A percentile compares a stretch with the other conserved stretches of the same genome.
Evolutionary conservation across 2,113 vertebrate species (phyloP).

Genomic region (Pygoscelis adeliae): DNA sequence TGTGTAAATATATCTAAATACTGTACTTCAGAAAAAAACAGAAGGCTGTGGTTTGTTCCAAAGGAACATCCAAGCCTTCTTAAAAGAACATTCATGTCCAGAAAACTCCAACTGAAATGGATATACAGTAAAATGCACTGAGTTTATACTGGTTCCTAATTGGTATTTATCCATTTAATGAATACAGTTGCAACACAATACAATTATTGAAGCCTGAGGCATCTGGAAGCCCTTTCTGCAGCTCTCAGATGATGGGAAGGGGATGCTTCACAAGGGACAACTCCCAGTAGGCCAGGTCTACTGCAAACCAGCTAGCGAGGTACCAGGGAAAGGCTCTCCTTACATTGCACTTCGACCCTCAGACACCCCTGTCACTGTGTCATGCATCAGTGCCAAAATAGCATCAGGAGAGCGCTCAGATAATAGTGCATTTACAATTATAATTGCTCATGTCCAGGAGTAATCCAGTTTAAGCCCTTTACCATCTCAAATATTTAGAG

Average conservation of each 20-base stretch:
- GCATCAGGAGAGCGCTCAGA: not conserved
- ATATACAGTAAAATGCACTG: not conserved
- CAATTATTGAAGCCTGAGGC: not conserved
- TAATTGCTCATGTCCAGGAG: slow-evolving; percentile 50
- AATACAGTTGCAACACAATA: not conserved
- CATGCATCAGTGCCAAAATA: not conserved
- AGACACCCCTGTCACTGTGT: not conserved
- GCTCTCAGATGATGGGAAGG: not conserved
- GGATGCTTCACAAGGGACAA: not conserved
- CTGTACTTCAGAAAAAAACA: not conserved
- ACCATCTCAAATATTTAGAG: slow-evolving; percentile 59
- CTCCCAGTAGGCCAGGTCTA: not conserved
- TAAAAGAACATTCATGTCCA: not conserved
- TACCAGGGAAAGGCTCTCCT: not conserved
- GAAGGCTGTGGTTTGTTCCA: not conserved
- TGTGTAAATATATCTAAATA: not conserved
- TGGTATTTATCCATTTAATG: not conserved
- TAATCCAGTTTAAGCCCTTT: slow-evolving; percentile 53
- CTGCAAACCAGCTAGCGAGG: not conserved
- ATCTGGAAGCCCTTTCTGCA: not conserved
- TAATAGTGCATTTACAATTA: slow-evolving; percentile 42
- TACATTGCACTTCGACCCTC: not conserved
- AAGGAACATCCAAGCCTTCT: not conserved
- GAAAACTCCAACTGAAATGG: not conserved
- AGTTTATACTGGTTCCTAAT: not conserved